Percentiles rank a stretch among this genome's conserved stretches.
Conservation (phyloP, 2,888 invertebrate species). For the Rhorus exstirpatorius region DNA sequence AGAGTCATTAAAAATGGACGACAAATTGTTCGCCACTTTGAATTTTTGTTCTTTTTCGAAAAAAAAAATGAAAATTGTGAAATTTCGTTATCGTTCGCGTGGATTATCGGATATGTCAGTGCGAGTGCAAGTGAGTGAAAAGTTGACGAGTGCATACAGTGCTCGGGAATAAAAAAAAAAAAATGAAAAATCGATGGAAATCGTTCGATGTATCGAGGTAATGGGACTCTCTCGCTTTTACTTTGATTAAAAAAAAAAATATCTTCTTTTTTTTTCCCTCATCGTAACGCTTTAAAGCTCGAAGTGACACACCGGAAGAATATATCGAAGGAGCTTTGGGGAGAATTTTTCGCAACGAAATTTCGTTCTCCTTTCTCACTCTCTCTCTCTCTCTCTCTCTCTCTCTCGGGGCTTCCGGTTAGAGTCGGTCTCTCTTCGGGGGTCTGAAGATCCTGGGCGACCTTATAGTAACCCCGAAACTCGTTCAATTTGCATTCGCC, state of each 20-base stretch:
- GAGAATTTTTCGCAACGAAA: slow-evolving; percentile 17
- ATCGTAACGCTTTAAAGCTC: slow-evolving; percentile 11
- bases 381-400: slow-evolving; percentile 20
- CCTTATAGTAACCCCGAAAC: slow-evolving; percentile 61
- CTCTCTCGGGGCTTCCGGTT: background rate
- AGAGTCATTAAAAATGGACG: too few species aligned
- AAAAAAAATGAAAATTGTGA: too few species aligned
- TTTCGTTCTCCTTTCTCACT: slow-evolving; percentile 28
- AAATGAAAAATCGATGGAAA: background rate
- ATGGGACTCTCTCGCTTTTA: background rate
- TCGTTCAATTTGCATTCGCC: slow-evolving; percentile 78
- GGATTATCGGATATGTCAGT: background rate
- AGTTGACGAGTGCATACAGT: too few species aligned
- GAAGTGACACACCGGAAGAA: slow-evolving; percentile 27
- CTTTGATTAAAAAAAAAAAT: slow-evolving; percentile 52
- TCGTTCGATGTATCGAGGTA: slow-evolving; percentile 45
- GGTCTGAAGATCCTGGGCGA: slow-evolving; percentile 57
- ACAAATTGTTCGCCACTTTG: too few species aligned
- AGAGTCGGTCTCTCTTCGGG: slow-evolving; percentile 23
- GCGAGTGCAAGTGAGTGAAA: slow-evolving; percentile 29
- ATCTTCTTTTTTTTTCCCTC: too few species aligned
- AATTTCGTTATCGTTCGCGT: too few species aligned
- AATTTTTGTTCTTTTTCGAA: too few species aligned
- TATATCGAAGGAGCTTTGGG: slow-evolving; percentile 31
- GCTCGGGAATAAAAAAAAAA: background rate